phyloP scores from a whole-genome alignment of 2,797 vertebrate species.

The Carcharodon carcharias region DNA sequence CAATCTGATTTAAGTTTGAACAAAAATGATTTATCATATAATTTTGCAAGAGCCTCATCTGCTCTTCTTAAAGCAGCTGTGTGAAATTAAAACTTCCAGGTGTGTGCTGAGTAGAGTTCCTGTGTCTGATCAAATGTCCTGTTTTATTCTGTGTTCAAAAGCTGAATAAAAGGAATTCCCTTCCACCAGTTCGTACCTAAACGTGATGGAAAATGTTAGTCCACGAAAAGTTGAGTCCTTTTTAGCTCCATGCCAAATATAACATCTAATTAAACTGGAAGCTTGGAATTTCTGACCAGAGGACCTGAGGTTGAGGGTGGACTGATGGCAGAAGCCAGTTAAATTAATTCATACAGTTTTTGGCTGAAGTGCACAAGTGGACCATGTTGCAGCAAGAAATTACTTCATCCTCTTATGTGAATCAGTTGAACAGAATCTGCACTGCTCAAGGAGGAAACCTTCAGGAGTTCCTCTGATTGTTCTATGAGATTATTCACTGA shows the following conservation, averaged over 20 bases:
- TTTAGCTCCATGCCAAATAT: neutral
- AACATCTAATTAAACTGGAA: neutral
- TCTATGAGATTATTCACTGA: neutral
- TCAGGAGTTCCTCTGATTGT: neutral
- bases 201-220: neutral
- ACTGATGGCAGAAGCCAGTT: neutral
- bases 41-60: too few relatives aligned
- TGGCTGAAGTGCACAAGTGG: neutral
- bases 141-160: too few relatives aligned
- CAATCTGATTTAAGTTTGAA: too few relatives aligned
- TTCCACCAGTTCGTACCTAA: too few relatives aligned
- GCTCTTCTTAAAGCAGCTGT: too few relatives aligned
- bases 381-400: neutral
- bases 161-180: too few relatives aligned
- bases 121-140: too few relatives aligned
- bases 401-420: neutral
- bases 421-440: neutral
- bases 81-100: too few relatives aligned
- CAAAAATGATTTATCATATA: too few relatives aligned
- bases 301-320: neutral
- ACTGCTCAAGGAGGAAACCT: neutral
- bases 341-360: neutral
- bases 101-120: too few relatives aligned
- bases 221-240: neutral
- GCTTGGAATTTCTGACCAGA: neutral